Evolutionary conservation across 2,113 vertebrate species (phyloP), one percentile per base, ranked within the genome.

Genomic region (Pristiophorus japonicus): DNA sequence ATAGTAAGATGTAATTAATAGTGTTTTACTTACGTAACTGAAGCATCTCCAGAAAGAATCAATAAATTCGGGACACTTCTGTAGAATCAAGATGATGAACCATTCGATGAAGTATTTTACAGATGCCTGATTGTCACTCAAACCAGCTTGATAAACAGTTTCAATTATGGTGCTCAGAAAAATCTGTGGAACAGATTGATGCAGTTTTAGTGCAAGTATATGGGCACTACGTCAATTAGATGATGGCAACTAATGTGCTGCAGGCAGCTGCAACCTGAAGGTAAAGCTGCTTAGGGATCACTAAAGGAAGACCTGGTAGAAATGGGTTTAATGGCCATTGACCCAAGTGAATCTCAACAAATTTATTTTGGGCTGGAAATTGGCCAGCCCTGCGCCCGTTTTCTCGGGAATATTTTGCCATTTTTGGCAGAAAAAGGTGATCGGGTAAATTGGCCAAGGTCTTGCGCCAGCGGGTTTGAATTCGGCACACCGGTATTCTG

Each of bases 71-170:
- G 99, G 99, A 95, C 98, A 97, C 73, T 95, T 97, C 96, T 98
- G 96, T 24, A 99, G 98, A 96, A 98, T 98, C 96, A 99, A 96
- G 95, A 99, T 98, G 96, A 99, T 97, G 96, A 97, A 96, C 99
- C 99, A 99, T 96, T 99, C 98, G 42, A 99, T 98, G 55, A 98
- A 97, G 96, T 99, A 99, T 96, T 99, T 99, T 95, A 99, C 98
- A n/a, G 99, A 99, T 62, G 99, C 98, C 96, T 99, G 99, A 97
- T 99, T 99, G 96, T 98, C 98, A 96, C 96, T 96, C 96, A 98
- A 99, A 81, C 98, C 99, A 95, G 98, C 98, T 96, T 98, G 98
- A 96, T 98, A 99, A 96, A 98, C 97, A 95, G 78, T 97, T 95
- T 96, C 97, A 96, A 99, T 96, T 55, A 98, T 96, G 73, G 96